Conservation (phyloP, 2,113 vertebrate species). For the Thomomys bottae region DNA sequence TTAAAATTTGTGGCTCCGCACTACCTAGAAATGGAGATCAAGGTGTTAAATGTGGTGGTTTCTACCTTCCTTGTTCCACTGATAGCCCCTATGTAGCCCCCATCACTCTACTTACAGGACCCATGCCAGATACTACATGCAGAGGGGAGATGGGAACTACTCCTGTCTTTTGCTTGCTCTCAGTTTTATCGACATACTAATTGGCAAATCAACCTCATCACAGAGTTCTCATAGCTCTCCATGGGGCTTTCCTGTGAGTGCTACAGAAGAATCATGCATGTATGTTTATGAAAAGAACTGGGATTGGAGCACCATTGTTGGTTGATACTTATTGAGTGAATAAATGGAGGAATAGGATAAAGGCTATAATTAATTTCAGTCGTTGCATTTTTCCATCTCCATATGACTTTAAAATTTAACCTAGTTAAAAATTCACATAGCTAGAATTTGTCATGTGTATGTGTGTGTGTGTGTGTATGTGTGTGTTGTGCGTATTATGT, state of each 20-base stretch:
- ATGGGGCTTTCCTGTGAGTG: background rate
- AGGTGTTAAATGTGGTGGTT: background rate
- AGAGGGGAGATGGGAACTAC: background rate
- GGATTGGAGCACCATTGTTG: background rate
- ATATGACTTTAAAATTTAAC: conserved; percentile 8
- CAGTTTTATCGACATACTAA: background rate
- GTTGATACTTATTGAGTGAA: conserved; percentile 31
- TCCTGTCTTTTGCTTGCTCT: background rate
- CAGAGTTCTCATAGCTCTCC: background rate
- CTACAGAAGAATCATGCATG: background rate
- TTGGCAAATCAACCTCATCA: background rate
- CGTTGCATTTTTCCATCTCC: background rate
- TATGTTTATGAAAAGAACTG: background rate
- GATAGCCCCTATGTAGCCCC: background rate
- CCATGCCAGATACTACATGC: background rate
- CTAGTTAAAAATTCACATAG: background rate
- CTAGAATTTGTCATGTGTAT: background rate
- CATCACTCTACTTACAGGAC: too few relatives aligned
- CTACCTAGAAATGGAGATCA: background rate
- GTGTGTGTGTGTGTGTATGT: background rate
- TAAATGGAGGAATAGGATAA: background rate
- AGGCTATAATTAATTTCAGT: background rate
- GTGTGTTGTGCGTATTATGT: background rate
- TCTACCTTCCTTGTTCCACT: background rate
- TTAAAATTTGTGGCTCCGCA: background rate